A percentile compares a stretch with the other conserved stretches of the same genome.
These are phyloP conservation scores for Hololepta plana DNA, from an alignment of 2,888 invertebrate genomes.

Conservation along the genomic window DNA sequence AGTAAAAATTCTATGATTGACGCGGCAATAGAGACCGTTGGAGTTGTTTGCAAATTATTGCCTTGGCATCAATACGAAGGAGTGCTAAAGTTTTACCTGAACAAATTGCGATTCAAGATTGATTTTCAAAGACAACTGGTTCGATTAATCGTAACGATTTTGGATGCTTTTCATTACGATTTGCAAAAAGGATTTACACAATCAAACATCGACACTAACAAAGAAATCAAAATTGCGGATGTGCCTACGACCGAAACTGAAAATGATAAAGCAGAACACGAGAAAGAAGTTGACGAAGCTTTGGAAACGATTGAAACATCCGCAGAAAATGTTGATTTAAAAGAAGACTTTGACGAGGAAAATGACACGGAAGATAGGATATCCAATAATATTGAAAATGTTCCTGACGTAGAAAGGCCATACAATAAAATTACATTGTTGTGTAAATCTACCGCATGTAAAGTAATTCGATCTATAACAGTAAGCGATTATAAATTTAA, in stretches of 20 bases:
- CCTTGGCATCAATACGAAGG: slow-evolving; percentile 85
- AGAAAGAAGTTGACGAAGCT: slow-evolving; percentile 16
- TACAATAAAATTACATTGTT: slow-evolving; percentile 27
- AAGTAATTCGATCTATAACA: slow-evolving; percentile 38
- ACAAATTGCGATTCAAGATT: slow-evolving; percentile 47
- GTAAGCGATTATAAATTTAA: slow-evolving; percentile 10
- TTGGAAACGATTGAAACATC: slow-evolving; percentile 25
- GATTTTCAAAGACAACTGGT: slow-evolving; percentile 74
- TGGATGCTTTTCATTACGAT: slow-evolving; percentile 88
- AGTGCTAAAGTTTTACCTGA: slow-evolving; percentile 63
- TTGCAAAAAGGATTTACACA: slow-evolving; percentile 53
- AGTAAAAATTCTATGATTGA: slow-evolving; percentile 69
- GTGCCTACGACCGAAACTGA: slow-evolving; percentile 3
- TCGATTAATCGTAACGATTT: slow-evolving; percentile 52
- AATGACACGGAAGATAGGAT: slow-evolving; percentile 2
- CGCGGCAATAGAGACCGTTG: slow-evolving; percentile 66
- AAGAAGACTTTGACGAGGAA: too few species aligned
- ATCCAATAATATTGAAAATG: slow-evolving; percentile 13
- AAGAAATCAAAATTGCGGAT: slow-evolving; percentile 6
- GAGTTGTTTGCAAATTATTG: slow-evolving; percentile 54
- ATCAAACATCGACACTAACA: slow-evolving; percentile 13
- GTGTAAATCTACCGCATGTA: slow-evolving; percentile 53
- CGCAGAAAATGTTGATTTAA: too few species aligned
- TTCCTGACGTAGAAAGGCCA: slow-evolving; percentile 8
- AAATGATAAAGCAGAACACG: slow-evolving; percentile 6